Base-by-base conservation (phyloP, 2,797 vertebrate genomes). In the Arrhamphus sclerolepis region DNA sequence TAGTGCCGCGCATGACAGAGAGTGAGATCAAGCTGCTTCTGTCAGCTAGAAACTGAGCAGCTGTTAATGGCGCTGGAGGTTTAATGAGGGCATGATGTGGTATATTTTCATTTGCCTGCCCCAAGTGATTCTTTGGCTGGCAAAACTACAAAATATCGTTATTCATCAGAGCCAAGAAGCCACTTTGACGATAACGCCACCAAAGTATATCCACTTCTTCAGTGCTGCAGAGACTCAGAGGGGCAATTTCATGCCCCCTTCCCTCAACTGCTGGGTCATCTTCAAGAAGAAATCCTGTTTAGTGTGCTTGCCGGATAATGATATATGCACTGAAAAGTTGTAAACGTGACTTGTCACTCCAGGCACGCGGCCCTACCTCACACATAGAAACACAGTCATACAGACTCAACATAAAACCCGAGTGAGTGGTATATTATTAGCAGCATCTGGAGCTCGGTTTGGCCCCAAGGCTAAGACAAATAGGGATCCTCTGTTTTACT, bases 171-270 rank as follows among this genome's bases (percentile, higher is more conserved):
- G 31, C 68, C 58, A 60, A 2, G 56, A 70, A 59, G 56, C 68
- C 48, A 51, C 63, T 56, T 6, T 8, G 46, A 62, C 13, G 11
- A 70, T 66, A 67, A 31, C 52, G 19, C 19, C 18, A 9, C 8
- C 31, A 26, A 64, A 62, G 57, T 50, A 28, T 66, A 68, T 77
- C 63, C 81, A 70, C 63, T 80, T 60, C 68, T 72, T 72, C 72
- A 13, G 46, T 20, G 66, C 71, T 70, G 74, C 61, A 81, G 64
- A 63, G 72, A 75, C 82, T 83, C 81, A 57, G 44, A 68, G 69
- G 72, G 72, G 62, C 76, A 81, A 85, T 89, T 87, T 83, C 79
- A 85, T 81, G 77, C 71, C 70, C 83, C 78, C 76, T 75, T 80
- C 76, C 66, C 71, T 74, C 62, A 13, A 86, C 65, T 78, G 83